phyloP scores from a whole-genome alignment of 2,888 invertebrate genomes.

The Empis stercorea region DNA sequence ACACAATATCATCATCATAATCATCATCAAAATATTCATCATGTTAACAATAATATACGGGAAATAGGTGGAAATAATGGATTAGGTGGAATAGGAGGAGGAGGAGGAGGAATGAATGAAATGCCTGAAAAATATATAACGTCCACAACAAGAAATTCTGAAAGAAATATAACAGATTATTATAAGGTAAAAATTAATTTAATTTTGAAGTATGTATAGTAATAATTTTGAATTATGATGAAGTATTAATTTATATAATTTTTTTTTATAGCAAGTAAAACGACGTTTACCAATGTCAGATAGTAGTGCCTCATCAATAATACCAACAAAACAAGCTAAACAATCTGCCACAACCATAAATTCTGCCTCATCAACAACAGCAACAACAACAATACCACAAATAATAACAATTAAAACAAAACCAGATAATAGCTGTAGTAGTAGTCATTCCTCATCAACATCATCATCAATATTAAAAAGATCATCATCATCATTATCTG shows the following conservation, averaged over 20 bases:
- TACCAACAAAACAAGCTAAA: constrained; percentile 42
- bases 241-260: too few relatives aligned
- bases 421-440: neutral
- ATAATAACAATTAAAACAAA: neutral
- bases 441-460: constrained; percentile 1
- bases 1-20: constrained; percentile 1
- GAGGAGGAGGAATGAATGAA: constrained; percentile 1
- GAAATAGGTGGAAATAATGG: too few relatives aligned
- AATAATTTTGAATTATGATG: too few relatives aligned
- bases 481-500: constrained; percentile 11
- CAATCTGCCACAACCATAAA: constrained; percentile 23
- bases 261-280: constrained; percentile 53
- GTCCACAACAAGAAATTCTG: constrained; percentile 37
- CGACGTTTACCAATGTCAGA: constrained; percentile 60
- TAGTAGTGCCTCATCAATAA: constrained; percentile 34
- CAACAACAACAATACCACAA: constrained; percentile 4
- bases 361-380: constrained; percentile 9
- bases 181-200: constrained; percentile 29
- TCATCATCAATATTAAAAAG: constrained; percentile 10
- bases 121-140: constrained; percentile 30
- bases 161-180: constrained; percentile 32
- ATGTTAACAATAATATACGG: neutral
- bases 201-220: too few relatives aligned
- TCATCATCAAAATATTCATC: constrained; percentile 1
- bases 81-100: neutral